Base-by-base conservation (phyloP, 2,888 invertebrate species). In the Catonia carolina region DNA sequence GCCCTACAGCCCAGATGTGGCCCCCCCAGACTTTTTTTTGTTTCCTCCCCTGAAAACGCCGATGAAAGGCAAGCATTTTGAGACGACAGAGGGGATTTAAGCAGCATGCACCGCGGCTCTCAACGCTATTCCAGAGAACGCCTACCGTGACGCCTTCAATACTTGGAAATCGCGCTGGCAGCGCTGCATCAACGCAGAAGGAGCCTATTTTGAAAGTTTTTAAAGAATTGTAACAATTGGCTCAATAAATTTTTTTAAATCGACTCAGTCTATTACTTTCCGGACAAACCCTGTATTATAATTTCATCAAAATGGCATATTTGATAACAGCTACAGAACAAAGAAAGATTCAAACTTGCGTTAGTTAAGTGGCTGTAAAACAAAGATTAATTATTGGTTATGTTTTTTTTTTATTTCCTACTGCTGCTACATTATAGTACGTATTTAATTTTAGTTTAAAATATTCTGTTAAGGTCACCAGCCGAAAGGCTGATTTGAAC, bases 131-230 rank as follows among this genome's bases (percentile, higher is more conserved):
- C 58, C 60, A 52, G 37, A 52, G 53, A 45, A n/a, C 35, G 61
- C 55, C 56, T 63, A 60, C 55, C 56, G 59, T 55, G 58, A 64
- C 56, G 62, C 54, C 59, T 65, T 63, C 51, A 58, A 60, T 23
- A 58, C 63, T 12, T 61, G 61, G 36, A 60, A 66, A 55, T 49
- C 61, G 22, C 60, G 61, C 59, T 61, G 62, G 52, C 57, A 61
- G 23, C 60, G 58, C 49, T 64, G 65, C 60, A 51, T 59, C 58
- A 60, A 61, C 58, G 59, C 58, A 47, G 54, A 65, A 62, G 62
- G 60, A 18, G 61, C 27, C 41, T 64, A 64, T 56, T 63, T 64
- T 63, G 55, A 59, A 59, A 59, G 51, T 59, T 42, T 8, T 6
- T 42, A 12, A 15, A 15, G 10, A 27, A 31, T 17, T 49, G n/a